Base-by-base conservation (phyloP, 2,888 invertebrate species). In the Phortica okadai region DNA sequence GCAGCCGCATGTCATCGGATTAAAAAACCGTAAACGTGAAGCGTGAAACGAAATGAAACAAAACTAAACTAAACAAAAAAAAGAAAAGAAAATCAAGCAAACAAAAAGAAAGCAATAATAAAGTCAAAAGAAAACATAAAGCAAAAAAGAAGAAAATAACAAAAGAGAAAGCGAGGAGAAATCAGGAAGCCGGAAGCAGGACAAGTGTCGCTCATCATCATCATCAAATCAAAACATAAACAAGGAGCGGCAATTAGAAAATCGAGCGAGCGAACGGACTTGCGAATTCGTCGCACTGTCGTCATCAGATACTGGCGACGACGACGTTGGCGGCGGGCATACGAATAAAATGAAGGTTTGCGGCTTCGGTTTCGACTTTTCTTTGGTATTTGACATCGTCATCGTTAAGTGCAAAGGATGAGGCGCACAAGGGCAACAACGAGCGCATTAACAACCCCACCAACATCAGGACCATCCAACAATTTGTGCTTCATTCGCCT, bases 331-430 rank as follows among this genome's bases (percentile, higher is more conserved):
- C 33, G 33, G 33, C 2, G 7, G 41, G 4, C 41, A 6, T 64
- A 25, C 33, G 21, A 64, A 64, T 64, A 64, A 64, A 64, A 64
- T 64, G 64, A 41, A 64, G 21, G 64, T 64, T 64, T 64, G 64
- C 5, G 16, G 11, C 64, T 21, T 21, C 41, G 41, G 41, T 11
- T 33, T 33, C 25, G 41, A 64, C 10, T 25, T 41, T 64, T 41
- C 14, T 21, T 8, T 41, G 14, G 64, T 41, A 21, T 64, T 14
- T n/a, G 54, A 54, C 10, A 54, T 14, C 54, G 54, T n/a, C 54
- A 54, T 14, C 54, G 54, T n/a, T n/a, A 54, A 82, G 83, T 85
- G 84, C 87, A 89, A 89, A 88, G 87, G 85, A 88, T 88, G 89
- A 89, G 84, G 89, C 89, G 84, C 81, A 82, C 80, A 79, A 81